These are phyloP conservation scores for Drosophila punjabiensis DNA, from an alignment of 1,140 invertebrate genomes.

Conservation along the genomic window DNA sequence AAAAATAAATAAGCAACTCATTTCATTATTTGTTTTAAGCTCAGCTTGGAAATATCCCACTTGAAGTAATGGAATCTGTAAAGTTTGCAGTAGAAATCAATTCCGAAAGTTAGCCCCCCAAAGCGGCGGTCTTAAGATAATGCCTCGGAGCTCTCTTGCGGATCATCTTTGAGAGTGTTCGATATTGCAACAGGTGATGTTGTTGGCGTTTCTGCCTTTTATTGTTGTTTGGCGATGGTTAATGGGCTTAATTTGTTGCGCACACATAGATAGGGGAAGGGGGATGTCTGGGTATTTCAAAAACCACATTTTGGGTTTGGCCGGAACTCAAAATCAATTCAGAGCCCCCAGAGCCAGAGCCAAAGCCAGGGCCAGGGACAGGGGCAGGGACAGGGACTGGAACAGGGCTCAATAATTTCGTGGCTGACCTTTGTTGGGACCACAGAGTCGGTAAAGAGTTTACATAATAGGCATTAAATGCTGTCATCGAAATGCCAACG, in stretches of 20 bases:
- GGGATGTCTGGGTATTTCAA: conserved; percentile 39
- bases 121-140: conserved; percentile 13
- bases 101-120: conserved; percentile 22
- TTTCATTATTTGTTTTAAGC: not conserved
- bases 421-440: conserved; percentile 50
- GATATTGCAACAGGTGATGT: conserved; percentile 53
- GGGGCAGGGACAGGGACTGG: not conserved
- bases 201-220: conserved; percentile 20
- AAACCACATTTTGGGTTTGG: conserved; percentile 50
- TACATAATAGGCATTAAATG: conserved; percentile 78
- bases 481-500: conserved; percentile 74
- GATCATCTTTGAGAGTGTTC: conserved; percentile 41
- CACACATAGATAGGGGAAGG: conserved; percentile 15
- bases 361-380: not conserved
- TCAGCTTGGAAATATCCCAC: not conserved
- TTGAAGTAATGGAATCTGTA: not conserved
- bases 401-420: conserved; percentile 31
- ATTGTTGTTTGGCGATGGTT: conserved; percentile 20
- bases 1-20: not conserved
- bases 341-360: not conserved
- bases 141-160: conserved; percentile 15
- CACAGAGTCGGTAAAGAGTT: conserved; percentile 43
- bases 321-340: conserved; percentile 58
- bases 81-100: conserved; percentile 10
- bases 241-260: conserved; percentile 59